phyloP scores from a whole-genome alignment of 2,113 vertebrate genomes.

The Sinocyclocheilus rhinocerous region DNA sequence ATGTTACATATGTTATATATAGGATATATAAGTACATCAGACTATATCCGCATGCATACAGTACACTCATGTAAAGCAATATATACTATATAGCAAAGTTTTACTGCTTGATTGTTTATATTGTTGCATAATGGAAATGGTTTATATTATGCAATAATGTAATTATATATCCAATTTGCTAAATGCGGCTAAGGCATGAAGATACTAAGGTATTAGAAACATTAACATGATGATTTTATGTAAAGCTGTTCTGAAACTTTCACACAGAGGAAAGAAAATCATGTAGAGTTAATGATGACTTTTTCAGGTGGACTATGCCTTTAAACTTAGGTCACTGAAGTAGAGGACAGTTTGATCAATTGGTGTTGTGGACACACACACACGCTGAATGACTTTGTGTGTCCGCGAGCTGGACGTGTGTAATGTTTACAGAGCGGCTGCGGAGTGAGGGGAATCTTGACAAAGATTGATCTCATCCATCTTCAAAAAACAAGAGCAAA shows the following conservation, averaged over 20 bases:
- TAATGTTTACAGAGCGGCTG: constrained; percentile 1
- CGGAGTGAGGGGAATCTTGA: background rate
- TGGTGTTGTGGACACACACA: background rate
- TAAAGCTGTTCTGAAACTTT: background rate
- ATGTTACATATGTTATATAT: no score
- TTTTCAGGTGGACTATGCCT: background rate
- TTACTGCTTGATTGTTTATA: background rate
- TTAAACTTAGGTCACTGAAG: background rate
- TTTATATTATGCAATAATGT: no score
- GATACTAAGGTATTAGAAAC: background rate
- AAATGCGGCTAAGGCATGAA: background rate
- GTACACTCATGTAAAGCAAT: no score
- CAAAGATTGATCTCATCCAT: constrained; percentile 4
- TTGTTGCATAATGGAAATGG: background rate
- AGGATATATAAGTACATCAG: no score
- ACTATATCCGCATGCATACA: no score
- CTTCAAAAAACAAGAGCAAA: background rate
- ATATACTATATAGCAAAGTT: background rate
- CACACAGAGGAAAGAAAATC: background rate
- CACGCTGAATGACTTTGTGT: background rate
- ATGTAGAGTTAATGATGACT: background rate
- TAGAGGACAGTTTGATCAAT: constrained; percentile 7
- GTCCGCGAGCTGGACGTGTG: background rate
- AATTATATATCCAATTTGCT: no score
- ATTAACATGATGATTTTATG: background rate